These are phyloP conservation scores for Gobio gobio DNA, from an alignment of 2,113 vertebrate species.

Conservation along the genomic window DNA sequence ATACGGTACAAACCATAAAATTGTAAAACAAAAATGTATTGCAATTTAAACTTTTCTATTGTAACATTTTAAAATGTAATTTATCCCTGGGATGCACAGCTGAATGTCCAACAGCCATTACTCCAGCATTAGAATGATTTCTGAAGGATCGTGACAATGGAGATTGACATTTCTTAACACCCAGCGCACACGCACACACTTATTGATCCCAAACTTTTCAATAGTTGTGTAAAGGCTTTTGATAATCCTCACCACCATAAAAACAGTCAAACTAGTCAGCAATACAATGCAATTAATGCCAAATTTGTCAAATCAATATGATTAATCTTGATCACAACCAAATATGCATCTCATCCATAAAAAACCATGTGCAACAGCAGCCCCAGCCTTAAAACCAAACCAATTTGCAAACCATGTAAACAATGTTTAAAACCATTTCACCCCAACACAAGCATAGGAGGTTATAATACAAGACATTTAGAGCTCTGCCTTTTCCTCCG, in stretches of 20 bases:
- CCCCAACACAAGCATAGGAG: background rate
- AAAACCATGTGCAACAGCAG: background rate
- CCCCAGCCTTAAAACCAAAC: background rate
- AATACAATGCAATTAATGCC: background rate
- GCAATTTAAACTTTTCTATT: no score
- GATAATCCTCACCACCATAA: background rate
- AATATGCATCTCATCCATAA: background rate
- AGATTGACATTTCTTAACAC: background rate
- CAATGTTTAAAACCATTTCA: background rate
- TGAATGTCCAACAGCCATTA: background rate
- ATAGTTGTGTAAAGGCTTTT: background rate
- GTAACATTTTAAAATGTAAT: background rate
- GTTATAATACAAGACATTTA: background rate
- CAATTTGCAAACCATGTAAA: background rate
- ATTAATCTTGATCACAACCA: background rate
- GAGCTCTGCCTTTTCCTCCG: conserved; percentile 51
- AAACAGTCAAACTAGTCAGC: background rate
- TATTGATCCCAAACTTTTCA: background rate
- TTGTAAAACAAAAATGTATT: no score
- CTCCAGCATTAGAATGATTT: background rate
- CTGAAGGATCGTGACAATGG: no score
- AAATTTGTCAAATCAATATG: background rate
- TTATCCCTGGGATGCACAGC: background rate
- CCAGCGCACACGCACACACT: no score
- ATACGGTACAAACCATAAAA: background rate